Conservation (phyloP, 2,888 invertebrate genomes). For the Lissocephala sabroskyi region DNA sequence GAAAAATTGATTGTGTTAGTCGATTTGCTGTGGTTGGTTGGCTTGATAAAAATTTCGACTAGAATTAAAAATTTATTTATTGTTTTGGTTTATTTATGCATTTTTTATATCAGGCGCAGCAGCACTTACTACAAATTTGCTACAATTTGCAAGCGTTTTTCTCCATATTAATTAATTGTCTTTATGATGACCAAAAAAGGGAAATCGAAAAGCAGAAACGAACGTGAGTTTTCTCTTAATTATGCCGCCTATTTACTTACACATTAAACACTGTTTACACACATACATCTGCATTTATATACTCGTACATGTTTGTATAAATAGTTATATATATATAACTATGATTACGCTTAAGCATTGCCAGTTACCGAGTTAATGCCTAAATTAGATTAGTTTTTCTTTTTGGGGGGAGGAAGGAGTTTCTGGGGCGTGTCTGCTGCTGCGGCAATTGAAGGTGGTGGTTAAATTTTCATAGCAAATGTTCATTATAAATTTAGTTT, state of each 20-base stretch:
- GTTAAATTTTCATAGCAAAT: constrained; percentile 20
- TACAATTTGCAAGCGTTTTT: constrained; percentile 44
- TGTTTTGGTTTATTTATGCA: constrained; percentile 13
- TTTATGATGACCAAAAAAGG: not conserved
- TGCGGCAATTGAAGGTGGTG: constrained; percentile 37
- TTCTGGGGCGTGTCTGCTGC: constrained; percentile 42
- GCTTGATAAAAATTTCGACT: constrained; percentile 36
- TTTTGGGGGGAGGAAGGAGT: constrained; percentile 34
- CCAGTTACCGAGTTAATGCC: constrained; percentile 21
- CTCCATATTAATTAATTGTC: constrained; percentile 5
- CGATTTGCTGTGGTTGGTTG: not conserved
- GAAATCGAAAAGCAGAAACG: constrained; percentile 7
- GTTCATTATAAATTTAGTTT: not conserved
- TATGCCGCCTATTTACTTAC: constrained; percentile 62
- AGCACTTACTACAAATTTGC: constrained; percentile 45
- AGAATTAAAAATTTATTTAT: constrained; percentile 35
- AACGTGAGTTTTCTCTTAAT: constrained; percentile 33
- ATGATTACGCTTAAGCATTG: too few species aligned
- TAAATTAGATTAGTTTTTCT: constrained; percentile 30
- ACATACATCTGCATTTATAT: constrained; percentile 16
- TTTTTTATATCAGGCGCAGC: constrained; percentile 19
- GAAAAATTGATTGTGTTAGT: too few species aligned
- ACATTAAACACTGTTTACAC: constrained; percentile 47
- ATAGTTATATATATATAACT: constrained; percentile 15
- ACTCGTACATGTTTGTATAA: constrained; percentile 9